These are phyloP conservation scores for Tenthredo mesomela DNA, from an alignment of 2,888 invertebrate species.

Conservation along the genomic window DNA sequence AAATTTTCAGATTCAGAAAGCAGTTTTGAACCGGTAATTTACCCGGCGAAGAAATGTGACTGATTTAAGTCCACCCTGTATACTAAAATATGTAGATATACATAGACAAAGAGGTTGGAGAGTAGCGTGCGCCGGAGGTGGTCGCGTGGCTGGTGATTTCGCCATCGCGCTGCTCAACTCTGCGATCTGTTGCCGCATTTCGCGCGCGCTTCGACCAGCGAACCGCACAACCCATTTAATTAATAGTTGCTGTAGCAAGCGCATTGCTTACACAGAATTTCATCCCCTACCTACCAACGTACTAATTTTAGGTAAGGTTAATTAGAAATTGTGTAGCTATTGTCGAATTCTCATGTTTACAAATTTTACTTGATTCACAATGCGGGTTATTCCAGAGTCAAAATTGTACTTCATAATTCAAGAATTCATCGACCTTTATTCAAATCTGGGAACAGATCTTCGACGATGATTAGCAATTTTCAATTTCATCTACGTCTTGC, in stretches of 20 bases:
- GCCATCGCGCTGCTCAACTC: slow-evolving; percentile 31
- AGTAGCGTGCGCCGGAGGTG: slow-evolving; percentile 32
- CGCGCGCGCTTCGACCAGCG: slow-evolving; percentile 13
- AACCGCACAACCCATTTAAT: slow-evolving; percentile 32
- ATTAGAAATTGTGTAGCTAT: neutral
- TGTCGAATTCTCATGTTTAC: neutral
- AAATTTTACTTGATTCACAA: neutral
- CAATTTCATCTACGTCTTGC: neutral
- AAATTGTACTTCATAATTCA: neutral
- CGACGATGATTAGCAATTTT: neutral
- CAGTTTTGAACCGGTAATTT: neutral
- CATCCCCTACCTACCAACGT: neutral
- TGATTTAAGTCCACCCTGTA: neutral
- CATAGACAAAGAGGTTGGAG: neutral
- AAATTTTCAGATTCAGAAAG: neutral
- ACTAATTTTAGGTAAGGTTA: slow-evolving; percentile 13
- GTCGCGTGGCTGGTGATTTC: slow-evolving; percentile 40
- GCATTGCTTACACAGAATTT: slow-evolving; percentile 35
- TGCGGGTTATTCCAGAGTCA: neutral
- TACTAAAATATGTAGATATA: neutral
- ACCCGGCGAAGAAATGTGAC: neutral
- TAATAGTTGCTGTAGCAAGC: slow-evolving; percentile 37
- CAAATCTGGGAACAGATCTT: neutral
- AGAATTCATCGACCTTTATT: neutral
- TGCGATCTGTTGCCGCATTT: slow-evolving; percentile 28